Conservation (phyloP, 2,113 vertebrate genomes). For the Delphinapterus leucas region DNA sequence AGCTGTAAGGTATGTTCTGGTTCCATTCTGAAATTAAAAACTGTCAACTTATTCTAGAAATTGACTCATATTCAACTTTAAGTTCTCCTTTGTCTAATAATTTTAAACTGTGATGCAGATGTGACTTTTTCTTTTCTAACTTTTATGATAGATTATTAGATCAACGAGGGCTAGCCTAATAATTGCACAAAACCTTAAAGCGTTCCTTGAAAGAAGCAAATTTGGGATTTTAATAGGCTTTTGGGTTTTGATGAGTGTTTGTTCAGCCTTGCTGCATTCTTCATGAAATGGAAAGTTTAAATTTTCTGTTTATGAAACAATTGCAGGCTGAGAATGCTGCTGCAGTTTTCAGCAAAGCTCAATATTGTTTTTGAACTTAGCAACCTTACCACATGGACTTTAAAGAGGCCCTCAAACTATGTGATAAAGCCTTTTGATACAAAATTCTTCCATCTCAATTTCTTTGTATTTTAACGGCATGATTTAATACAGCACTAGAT, state of each 20-base stretch:
- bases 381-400: neutral
- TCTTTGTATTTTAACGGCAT: neutral
- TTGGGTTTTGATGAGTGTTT: neutral
- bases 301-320: neutral
- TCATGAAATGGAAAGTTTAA: neutral
- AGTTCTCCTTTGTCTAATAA: neutral
- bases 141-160: neutral
- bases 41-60: neutral
- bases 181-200: neutral
- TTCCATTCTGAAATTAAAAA: conserved; percentile 15
- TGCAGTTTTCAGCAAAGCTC: neutral
- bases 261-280: neutral
- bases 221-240: neutral
- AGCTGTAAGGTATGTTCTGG: neutral
- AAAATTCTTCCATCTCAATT: neutral
- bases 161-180: neutral
- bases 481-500: neutral
- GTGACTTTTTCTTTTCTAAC: neutral
- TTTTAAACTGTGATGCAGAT: neutral
- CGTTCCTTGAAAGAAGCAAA: neutral
- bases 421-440: neutral
- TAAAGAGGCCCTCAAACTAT: neutral
- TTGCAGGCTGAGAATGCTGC: neutral
- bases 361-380: neutral
- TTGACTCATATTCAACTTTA: neutral